These are phyloP conservation scores for Drosophila virilis DNA, from an alignment of 1,140 invertebrate species.

Conservation along the genomic window DNA sequence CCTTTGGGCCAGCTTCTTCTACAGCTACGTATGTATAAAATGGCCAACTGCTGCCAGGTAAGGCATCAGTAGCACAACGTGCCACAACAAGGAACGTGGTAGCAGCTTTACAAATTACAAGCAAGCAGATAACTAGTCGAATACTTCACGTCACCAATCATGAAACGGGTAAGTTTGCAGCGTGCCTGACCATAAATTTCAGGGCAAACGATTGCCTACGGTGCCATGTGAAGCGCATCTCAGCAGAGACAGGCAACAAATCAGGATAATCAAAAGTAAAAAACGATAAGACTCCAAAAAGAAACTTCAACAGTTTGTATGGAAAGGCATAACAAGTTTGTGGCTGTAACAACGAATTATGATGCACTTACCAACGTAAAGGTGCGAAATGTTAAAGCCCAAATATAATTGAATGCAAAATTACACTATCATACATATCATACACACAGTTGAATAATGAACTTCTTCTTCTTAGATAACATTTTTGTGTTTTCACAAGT, in stretches of 20 bases:
- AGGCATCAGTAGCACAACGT: conserved; percentile 59
- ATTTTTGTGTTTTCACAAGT: too few relatives aligned
- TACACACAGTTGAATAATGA: too few relatives aligned
- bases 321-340: not conserved
- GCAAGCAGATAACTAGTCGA: conserved; percentile 60
- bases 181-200: conserved; percentile 62
- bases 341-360: not conserved
- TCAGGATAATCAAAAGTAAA: conserved; percentile 75
- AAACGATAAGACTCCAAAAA: conserved; percentile 55
- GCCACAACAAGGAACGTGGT: conserved; percentile 41
- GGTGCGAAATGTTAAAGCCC: too few relatives aligned
- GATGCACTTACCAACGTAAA: not conserved
- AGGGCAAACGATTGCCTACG: conserved; percentile 24
- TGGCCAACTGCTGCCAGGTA: conserved; percentile 24
- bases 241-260: conserved; percentile 59
- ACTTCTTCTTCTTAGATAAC: too few relatives aligned
- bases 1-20: conserved; percentile 40
- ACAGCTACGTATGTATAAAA: conserved; percentile 58
- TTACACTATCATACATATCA: too few relatives aligned
- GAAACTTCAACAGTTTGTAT: conserved; percentile 22
- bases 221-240: conserved; percentile 49
- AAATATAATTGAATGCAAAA: too few relatives aligned
- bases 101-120: conserved; percentile 60
- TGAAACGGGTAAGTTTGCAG: conserved; percentile 72
- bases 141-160: conserved; percentile 67